phyloP scores from a whole-genome alignment of 2,797 vertebrate genomes.

The Sternotherus odoratus region DNA sequence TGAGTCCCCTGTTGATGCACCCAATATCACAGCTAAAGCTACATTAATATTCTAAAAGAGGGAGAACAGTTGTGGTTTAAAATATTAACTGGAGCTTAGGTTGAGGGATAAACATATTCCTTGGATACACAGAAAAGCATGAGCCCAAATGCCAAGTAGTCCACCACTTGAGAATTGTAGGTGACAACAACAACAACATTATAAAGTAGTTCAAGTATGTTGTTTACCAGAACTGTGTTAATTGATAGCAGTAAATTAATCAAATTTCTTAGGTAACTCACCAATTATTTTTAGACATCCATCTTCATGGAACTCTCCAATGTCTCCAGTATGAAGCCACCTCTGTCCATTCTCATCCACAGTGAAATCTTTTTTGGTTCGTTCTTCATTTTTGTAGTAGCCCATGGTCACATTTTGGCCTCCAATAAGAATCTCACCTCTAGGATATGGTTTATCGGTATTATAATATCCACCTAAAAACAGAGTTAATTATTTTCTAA shows the following conservation, averaged over 20 bases:
- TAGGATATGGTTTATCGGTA: slow-evolving; percentile 90
- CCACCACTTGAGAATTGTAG: fast-evolving
- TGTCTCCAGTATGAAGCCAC: slow-evolving; percentile 96
- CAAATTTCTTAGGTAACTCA: slow-evolving; percentile 74
- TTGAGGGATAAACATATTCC: not conserved
- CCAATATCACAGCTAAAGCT: not conserved
- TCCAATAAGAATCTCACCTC: slow-evolving; percentile 95
- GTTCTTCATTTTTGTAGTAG: slow-evolving; percentile 91
- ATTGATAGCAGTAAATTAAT: not conserved
- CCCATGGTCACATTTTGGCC: slow-evolving; percentile 94
- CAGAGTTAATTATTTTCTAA: not conserved
- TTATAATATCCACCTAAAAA: slow-evolving; percentile 90
- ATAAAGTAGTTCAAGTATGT: not conserved
- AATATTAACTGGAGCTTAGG: not conserved
- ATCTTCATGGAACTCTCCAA: slow-evolving; percentile 93
- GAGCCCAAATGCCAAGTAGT: fast-evolving
- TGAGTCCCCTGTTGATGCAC: not conserved
- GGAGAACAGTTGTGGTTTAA: not conserved
- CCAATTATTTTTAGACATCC: slow-evolving; percentile 96
- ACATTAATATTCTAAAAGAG: not conserved
- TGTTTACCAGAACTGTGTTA: not conserved
- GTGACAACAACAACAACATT: not conserved
- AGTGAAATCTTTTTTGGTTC: slow-evolving; percentile 88
- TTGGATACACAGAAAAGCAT: not conserved
- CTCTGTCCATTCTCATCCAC: slow-evolving; percentile 90